phyloP scores from a whole-genome alignment of 2,113 vertebrate genomes.

The Stegastes partitus region DNA sequence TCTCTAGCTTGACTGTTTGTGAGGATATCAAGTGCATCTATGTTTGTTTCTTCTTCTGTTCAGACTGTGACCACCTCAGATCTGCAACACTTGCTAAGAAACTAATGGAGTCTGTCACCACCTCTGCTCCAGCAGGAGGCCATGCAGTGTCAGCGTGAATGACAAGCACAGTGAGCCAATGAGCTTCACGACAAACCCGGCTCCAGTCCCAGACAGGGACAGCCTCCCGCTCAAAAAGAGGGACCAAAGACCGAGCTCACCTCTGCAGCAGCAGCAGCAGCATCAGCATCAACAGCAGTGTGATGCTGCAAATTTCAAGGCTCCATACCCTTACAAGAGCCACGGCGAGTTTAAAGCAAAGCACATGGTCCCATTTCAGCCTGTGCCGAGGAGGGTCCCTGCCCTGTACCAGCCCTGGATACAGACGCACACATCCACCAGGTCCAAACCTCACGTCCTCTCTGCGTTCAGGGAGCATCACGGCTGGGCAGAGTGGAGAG shows the following conservation, averaged over 20 bases:
- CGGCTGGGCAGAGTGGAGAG: slow-evolving; percentile 65
- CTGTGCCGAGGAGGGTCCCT: slow-evolving; percentile 52
- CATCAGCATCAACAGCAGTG: slow-evolving; percentile 62
- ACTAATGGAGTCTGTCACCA: slow-evolving; percentile 50
- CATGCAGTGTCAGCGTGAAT: slow-evolving; percentile 42
- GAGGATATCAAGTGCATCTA: not conserved
- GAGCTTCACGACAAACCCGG: slow-evolving; percentile 66
- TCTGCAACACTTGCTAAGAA: slow-evolving; percentile 47
- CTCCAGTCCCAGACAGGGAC: slow-evolving; percentile 66
- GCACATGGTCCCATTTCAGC: slow-evolving; percentile 57
- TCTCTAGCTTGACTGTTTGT: slow-evolving; percentile 1
- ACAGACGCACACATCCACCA: slow-evolving; percentile 47
- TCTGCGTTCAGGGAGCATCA: slow-evolving; percentile 66
- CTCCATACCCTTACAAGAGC: slow-evolving; percentile 78
- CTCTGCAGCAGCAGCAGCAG: slow-evolving; percentile 39
- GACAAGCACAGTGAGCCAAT: slow-evolving; percentile 65
- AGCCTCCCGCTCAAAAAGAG: slow-evolving; percentile 82
- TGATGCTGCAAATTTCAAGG: slow-evolving; percentile 79
- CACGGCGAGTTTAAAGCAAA: slow-evolving; percentile 56
- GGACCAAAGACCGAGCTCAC: slow-evolving; percentile 68
- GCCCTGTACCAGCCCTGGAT: slow-evolving; percentile 76
- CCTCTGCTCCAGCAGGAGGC: slow-evolving; percentile 32
- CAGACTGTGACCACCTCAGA: slow-evolving; percentile 52
- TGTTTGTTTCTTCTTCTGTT: slow-evolving; percentile 41
- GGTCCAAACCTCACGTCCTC: slow-evolving; percentile 56